Evolutionary conservation across 2,797 vertebrate genomes (phyloP), one percentile per base, ranked within the genome.

Genomic region (Ficedula albicollis): DNA sequence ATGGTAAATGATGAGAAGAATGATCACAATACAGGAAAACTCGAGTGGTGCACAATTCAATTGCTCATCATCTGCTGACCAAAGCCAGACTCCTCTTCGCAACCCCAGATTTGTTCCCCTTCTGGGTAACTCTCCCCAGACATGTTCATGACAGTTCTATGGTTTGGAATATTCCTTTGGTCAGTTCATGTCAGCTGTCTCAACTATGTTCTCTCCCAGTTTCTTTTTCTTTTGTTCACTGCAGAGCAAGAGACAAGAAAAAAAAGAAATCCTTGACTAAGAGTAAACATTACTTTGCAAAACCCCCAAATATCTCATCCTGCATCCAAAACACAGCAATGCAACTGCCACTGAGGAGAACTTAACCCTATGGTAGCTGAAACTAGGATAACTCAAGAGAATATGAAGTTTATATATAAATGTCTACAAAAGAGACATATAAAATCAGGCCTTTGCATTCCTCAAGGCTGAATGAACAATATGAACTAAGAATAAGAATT

Each of bases 61-160:
- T 26, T 55, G 1, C 8, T 55, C 30, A 41, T 10, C 1, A 1
- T 30, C 25, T 21, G 3, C 30, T 55, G 49, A 55, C 6, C 1
- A 2, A 26, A 48, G 7, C 4, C 64, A 41, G 14, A 26, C 21
- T 4, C 11, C 4, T 8, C 9, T 69, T 48, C 11, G 30, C 1
- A 1, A 39, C 7, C 17, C 30, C 14, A 32, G 29, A 55, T 63
- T 48, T 32, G 5, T 13, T 70, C 12, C 9, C 5, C 15, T 27
- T 27, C 22, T 78, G 32, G 18, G 15, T 27, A 55, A 63, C 10
- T 39, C 6, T 6, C 2, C 14, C 18, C 15, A 27, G 3, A 55
- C 36, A 9, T 34, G 29, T 7, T 22, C 17, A 48, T 15, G 34
- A 26, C 21, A 41, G 12, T 41, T 49, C 10, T 36, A 3, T 22